A percentile compares a stretch with the other conserved stretches of the same genome.
These are phyloP conservation scores for Parasteatoda lunata DNA, from an alignment of 2,888 invertebrate species.

Conservation along the genomic window DNA sequence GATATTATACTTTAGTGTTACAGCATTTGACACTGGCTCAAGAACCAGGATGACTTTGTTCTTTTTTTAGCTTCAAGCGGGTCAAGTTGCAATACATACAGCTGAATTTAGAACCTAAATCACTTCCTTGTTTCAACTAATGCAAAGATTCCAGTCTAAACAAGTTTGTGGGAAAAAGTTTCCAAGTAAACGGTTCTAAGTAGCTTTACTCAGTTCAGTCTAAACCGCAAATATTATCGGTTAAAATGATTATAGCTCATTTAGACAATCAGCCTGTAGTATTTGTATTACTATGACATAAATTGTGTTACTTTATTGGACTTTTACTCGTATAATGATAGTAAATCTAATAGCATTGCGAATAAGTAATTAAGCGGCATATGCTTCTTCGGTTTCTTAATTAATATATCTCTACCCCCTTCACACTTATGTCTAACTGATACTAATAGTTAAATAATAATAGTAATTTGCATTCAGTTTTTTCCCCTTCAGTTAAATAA, in stretches of 20 bases:
- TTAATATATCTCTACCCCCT: too few relatives aligned
- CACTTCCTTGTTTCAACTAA: constrained; percentile 49
- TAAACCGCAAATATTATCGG: not conserved
- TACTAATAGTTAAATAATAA: too few relatives aligned
- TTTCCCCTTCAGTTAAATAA: too few relatives aligned
- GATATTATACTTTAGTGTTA: not conserved
- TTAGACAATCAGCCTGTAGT: too few relatives aligned
- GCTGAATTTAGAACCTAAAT: constrained; percentile 5
- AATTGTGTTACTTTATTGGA: too few relatives aligned
- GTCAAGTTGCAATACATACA: constrained; percentile 43
- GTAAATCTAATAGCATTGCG: too few relatives aligned
- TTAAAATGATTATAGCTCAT: not conserved
- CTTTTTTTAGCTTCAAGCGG: constrained; percentile 36
- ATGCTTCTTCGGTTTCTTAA: too few relatives aligned
- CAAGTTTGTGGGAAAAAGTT: constrained; percentile 41
- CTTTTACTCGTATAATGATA: too few relatives aligned
- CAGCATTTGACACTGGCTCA: constrained; percentile 31
- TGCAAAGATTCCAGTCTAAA: constrained; percentile 25
- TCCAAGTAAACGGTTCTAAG: constrained; percentile 4
- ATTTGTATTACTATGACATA: too few relatives aligned
- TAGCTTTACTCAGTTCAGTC: constrained; percentile 8
- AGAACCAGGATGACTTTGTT: constrained; percentile 35
- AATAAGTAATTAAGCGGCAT: too few relatives aligned
- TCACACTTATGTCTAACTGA: too few relatives aligned
- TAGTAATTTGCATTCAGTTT: too few relatives aligned